These are phyloP conservation scores for Elysia crispata DNA, from an alignment of 2,888 invertebrate genomes.

Conservation along the genomic window DNA sequence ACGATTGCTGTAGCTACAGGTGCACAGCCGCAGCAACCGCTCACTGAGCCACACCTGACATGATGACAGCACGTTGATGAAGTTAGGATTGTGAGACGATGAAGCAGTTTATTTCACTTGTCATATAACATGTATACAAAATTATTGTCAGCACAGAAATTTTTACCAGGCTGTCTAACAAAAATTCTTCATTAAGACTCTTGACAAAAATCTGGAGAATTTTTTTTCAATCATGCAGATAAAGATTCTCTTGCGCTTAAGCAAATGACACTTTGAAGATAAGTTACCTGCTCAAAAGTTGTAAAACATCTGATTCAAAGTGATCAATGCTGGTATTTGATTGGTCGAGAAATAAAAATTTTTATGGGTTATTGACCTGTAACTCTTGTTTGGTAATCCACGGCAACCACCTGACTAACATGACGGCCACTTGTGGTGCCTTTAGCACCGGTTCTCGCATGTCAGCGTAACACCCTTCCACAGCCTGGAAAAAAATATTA, in stretches of 20 bases:
- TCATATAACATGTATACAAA: background rate
- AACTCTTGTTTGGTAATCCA: background rate
- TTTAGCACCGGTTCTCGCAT: background rate
- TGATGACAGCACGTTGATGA: conserved; percentile 47
- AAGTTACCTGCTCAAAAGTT: too few relatives aligned
- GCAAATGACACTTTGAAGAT: too few relatives aligned
- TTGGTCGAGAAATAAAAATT: background rate
- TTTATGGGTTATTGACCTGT: background rate
- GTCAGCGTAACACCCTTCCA: background rate
- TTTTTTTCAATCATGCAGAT: too few relatives aligned
- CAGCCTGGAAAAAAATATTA: background rate
- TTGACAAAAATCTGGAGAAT: too few relatives aligned
- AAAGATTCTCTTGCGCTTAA: too few relatives aligned
- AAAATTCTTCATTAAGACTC: too few relatives aligned
- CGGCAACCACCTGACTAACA: background rate
- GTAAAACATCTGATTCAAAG: too few relatives aligned
- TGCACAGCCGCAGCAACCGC: conserved; percentile 72
- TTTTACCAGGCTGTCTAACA: too few relatives aligned
- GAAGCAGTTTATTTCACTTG: background rate
- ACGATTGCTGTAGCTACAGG: conserved; percentile 78
- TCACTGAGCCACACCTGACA: conserved; percentile 79
- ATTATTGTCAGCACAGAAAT: too few relatives aligned
- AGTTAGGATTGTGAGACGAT: conserved; percentile 49
- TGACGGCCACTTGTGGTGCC: background rate
- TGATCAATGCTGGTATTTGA: too few relatives aligned